Base-by-base conservation (phyloP, 1,140 invertebrate genomes). In the Zophobas morio region DNA sequence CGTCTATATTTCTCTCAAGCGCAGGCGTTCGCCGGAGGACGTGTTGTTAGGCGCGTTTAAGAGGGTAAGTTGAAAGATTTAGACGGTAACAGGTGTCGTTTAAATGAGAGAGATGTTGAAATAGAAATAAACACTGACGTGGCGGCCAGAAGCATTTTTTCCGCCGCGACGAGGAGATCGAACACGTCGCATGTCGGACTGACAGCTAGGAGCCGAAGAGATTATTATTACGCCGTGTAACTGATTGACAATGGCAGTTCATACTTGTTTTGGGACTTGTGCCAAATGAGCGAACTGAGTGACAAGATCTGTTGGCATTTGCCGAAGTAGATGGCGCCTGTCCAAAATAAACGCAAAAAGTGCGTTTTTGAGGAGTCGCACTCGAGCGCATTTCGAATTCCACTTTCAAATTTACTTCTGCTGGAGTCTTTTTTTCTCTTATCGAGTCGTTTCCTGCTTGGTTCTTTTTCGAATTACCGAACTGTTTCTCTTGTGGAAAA, bases 1-100 rank as follows among this genome's bases (percentile, higher is more conserved):
- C 57, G 78, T 66, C 66, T 75, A 79, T 79, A 76, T 79, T 70
- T 79, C 74, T 79, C 47, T 75, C 78, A 51, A 54, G 71, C 54
- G 51, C 42, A 56, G 37, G 36, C 75, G 56, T 77, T 72, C 42
- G 34, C 63, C 3, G 34, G 57, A 57, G 49, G 46, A 76, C 74
- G 33, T 54, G 42, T 57, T 75, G 60, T 53, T 66, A 76, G 42
- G 39, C 70, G 51, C 49, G 71, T 72, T 77, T 77, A 70, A 51
- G 42, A 66, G 53, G 56, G 36, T 39, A 32, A 70, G 36, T 73
- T 73, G 75, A 76, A 36, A 76, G 75, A 76, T 76, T 76, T 76
- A 76, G 42, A 53, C 40, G 35, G 63, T 56, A 76, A 76, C 75
- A 76, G 75, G 75, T 76, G 75, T 76, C 66, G 51, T 40, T 54